Percentiles rank a stretch among this genome's conserved stretches.
Evolutionary conservation across 2,113 vertebrate species (phyloP).

Genomic region (Eolophus roseicapilla): DNA sequence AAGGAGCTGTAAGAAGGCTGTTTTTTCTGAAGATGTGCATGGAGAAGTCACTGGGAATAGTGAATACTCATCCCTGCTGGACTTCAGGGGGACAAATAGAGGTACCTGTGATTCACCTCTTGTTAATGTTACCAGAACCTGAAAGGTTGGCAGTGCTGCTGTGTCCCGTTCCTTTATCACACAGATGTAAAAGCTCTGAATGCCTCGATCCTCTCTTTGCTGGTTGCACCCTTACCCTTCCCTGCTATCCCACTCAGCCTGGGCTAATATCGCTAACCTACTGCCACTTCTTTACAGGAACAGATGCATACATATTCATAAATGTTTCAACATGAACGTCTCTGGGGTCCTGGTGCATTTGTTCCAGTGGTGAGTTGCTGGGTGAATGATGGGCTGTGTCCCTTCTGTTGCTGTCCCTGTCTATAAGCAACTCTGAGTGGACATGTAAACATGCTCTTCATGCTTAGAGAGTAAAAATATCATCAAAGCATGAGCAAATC

Average conservation of each 20-base stretch:
- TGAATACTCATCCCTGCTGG: neutral
- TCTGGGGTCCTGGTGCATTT: neutral
- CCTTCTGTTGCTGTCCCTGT: neutral
- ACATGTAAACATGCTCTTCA: neutral
- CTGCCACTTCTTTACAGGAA: rapidly evolving
- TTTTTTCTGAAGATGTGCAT: neutral
- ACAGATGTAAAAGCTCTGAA: neutral
- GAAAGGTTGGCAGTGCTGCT: neutral
- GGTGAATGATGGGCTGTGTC: neutral
- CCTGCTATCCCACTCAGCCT: neutral
- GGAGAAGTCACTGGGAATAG: neutral
- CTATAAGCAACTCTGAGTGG: neutral
- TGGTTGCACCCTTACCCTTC: too few relatives aligned
- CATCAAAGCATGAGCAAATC: neutral
- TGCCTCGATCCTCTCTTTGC: rapidly evolving
- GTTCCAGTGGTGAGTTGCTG: neutral
- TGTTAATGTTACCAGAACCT: neutral
- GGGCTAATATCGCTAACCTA: neutral
- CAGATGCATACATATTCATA: rapidly evolving
- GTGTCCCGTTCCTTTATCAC: neutral
- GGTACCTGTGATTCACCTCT: rapidly evolving
- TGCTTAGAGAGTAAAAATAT: neutral
- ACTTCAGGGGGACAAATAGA: neutral
- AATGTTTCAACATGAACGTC: rapidly evolving
- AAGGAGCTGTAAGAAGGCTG: neutral